Percentiles rank a stretch among this genome's conserved stretches.
Evolutionary conservation across 1,140 invertebrate genomes (phyloP).

Genomic region (Triops longicaudatus): DNA sequence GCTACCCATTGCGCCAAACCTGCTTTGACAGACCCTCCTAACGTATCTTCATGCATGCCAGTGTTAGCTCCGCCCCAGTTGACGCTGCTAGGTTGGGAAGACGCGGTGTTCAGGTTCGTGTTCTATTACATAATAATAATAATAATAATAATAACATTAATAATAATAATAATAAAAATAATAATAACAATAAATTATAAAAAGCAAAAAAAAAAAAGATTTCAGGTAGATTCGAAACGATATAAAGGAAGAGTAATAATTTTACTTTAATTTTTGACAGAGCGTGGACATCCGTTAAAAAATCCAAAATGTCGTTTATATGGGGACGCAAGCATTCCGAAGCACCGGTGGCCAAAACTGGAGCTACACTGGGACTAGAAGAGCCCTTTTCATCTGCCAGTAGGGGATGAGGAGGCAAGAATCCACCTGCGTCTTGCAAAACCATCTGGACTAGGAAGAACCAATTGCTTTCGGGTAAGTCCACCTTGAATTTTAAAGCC

Average conservation of each 20-base stretch:
- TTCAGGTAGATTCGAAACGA: constrained; percentile 22
- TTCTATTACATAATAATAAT: constrained; percentile 54
- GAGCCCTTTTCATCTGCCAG: constrained; percentile 40
- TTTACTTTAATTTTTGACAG: constrained; percentile 90
- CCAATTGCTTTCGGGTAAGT: constrained; percentile 88
- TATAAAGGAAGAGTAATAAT: too few species aligned
- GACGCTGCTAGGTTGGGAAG: neutral
- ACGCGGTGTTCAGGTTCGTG: neutral
- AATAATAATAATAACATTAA: too few species aligned
- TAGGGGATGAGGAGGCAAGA: constrained; percentile 54
- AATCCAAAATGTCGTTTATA: constrained; percentile 87
- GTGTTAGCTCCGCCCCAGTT: constrained; percentile 48
- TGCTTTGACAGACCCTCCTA: constrained; percentile 90
- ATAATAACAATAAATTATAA: too few species aligned
- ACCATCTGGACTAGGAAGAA: constrained; percentile 81
- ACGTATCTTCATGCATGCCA: constrained; percentile 85
- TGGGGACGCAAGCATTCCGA: constrained; percentile 88
- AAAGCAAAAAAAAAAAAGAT: constrained; percentile 29
- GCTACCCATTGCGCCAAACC: constrained; percentile 91
- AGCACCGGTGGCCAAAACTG: constrained; percentile 66
- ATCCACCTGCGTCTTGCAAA: constrained; percentile 74
- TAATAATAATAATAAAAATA: too few species aligned
- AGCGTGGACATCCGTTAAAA: constrained; percentile 92
- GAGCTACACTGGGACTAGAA: constrained; percentile 40
- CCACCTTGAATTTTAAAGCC: constrained; percentile 88